Conservation (phyloP, 2,888 invertebrate species). For the Pseudoips prasinana region DNA sequence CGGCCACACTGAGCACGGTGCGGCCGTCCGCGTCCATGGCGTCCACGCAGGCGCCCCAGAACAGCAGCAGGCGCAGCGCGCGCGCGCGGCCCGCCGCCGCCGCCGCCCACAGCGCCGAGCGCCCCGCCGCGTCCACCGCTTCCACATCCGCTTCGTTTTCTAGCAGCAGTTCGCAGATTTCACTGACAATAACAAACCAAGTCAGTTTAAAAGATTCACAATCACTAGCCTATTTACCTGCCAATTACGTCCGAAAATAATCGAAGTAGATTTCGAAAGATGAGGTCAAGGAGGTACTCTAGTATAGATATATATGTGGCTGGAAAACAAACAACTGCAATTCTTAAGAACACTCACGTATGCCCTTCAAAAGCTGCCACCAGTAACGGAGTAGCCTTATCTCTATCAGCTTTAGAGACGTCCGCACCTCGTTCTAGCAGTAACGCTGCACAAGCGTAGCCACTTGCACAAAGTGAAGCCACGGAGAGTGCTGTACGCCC, state of each 20-base stretch:
- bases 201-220: no score
- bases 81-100: conserved; percentile 95
- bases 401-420: conserved; percentile 91
- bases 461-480: conserved; percentile 91
- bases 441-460: conserved; percentile 77
- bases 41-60: conserved; percentile 98
- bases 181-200: no score
- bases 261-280: no score
- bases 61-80: conserved; percentile 92
- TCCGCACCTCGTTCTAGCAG: conserved; percentile 91
- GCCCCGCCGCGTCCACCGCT: conserved; percentile 89
- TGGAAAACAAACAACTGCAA: no score
- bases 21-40: conserved; percentile 96
- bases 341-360: conserved; percentile 80
- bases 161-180: conserved; percentile 94
- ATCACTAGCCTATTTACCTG: no score
- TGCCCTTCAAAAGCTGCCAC: conserved; percentile 97
- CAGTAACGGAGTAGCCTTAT: conserved; percentile 92
- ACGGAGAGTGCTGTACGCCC: conserved; percentile 93
- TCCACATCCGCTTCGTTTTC: conserved; percentile 97
- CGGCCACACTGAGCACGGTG: conserved; percentile 92
- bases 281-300: no score
- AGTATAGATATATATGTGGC: no score
- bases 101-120: conserved; percentile 95
- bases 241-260: no score